Evolutionary conservation across 2,797 vertebrate species (phyloP).

Genomic region (Tadarida brasiliensis): DNA sequence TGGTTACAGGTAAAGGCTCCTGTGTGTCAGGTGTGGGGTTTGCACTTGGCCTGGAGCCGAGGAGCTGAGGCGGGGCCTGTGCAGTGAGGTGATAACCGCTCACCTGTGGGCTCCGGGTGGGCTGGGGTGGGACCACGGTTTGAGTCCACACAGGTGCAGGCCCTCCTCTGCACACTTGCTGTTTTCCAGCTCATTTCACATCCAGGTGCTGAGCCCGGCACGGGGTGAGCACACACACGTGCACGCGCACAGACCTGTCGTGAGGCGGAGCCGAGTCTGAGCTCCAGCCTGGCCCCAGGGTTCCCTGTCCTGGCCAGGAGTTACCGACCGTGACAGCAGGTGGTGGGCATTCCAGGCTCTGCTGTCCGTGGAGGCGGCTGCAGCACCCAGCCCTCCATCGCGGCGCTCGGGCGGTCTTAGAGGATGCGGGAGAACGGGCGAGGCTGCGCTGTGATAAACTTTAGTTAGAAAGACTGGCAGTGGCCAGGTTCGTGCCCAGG

Average conservation of each 20-base stretch:
- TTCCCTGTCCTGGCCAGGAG: not conserved
- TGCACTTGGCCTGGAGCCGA: not conserved
- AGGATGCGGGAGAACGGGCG: not conserved
- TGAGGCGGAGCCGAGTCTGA: not conserved
- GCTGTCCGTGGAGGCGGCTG: not conserved
- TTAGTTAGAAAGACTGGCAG: not conserved
- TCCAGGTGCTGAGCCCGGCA: not conserved
- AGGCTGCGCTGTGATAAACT: not conserved
- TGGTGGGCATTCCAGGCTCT: not conserved
- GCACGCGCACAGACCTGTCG: not conserved
- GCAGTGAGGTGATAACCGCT: too few species aligned
- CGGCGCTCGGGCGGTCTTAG: not conserved
- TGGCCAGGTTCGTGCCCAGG: not conserved
- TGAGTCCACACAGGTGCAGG: not conserved
- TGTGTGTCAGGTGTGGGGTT: not conserved
- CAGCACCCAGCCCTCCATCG: not conserved
- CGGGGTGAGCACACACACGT: too few species aligned
- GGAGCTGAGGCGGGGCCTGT: not conserved
- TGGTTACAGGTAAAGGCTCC: not conserved
- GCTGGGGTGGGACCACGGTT: too few species aligned
- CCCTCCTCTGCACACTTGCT: not conserved
- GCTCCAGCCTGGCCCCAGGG: not conserved
- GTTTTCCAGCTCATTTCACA: not conserved
- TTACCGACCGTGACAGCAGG: too few species aligned
- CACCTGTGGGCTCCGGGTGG: too few species aligned